Evolutionary conservation across 2,888 invertebrate genomes (phyloP).

Genomic region (Junonia oenone): DNA sequence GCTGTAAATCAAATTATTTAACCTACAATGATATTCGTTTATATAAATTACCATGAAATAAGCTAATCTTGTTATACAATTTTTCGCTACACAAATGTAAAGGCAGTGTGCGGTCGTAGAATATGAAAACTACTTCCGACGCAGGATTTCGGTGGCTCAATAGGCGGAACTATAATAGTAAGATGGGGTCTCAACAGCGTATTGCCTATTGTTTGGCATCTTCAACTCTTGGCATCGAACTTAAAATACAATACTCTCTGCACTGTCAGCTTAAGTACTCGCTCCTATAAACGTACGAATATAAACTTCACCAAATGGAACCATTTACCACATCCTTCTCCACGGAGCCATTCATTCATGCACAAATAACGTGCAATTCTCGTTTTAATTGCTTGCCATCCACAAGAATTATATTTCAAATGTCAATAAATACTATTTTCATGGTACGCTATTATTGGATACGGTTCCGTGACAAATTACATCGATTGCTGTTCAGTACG

Average conservation of each 20-base stretch:
- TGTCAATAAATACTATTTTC: conserved; percentile 25
- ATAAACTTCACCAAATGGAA: conserved; percentile 44
- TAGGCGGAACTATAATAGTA: conserved; percentile 56
- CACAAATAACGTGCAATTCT: conserved; percentile 35
- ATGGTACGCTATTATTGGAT: conserved; percentile 22
- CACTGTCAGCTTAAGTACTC: conserved; percentile 67
- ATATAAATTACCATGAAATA: no score
- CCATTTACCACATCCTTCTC: conserved; percentile 25
- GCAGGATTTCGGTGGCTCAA: conserved; percentile 53
- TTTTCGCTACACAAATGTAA: not conserved
- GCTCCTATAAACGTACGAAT: conserved; percentile 63
- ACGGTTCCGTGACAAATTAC: conserved; percentile 18
- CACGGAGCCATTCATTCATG: conserved; percentile 43
- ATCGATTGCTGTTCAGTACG: conserved; percentile 19
- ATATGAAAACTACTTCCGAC: conserved; percentile 58
- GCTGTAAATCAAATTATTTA: no score
- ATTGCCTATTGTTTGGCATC: conserved; percentile 77
- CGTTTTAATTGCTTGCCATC: conserved; percentile 29
- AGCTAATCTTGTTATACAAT: not conserved
- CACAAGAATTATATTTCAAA: conserved; percentile 15
- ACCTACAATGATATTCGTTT: no score
- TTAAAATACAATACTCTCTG: conserved; percentile 49
- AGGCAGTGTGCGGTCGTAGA: conserved; percentile 6
- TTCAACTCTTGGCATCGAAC: conserved; percentile 71
- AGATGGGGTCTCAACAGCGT: conserved; percentile 50